These are phyloP conservation scores for Rhea americana DNA, from an alignment of 2,113 vertebrate genomes.

Conservation along the genomic window DNA sequence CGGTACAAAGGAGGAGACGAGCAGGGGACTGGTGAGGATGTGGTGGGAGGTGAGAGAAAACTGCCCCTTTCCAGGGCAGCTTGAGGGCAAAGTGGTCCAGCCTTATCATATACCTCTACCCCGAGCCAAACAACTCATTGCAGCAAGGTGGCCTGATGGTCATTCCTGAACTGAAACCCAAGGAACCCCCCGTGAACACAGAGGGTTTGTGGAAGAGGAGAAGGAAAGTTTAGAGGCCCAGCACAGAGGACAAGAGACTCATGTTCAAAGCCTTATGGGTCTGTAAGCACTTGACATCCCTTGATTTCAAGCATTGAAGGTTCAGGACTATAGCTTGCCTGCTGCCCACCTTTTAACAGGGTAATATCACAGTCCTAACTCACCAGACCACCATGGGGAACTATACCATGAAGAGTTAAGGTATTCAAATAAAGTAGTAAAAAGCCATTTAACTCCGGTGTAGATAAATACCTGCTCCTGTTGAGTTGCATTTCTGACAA, in stretches of 20 bases:
- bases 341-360: not conserved
- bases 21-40: not conserved
- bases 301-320: not conserved
- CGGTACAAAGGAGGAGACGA: not conserved
- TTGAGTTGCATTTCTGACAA: not conserved
- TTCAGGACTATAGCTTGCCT: not conserved
- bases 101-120: not conserved
- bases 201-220: not conserved
- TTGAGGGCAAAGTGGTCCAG: not conserved
- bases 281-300: not conserved
- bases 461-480: not conserved
- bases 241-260: not conserved
- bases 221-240: not conserved
- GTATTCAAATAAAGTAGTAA: not conserved
- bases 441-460: not conserved
- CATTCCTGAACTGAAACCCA: not conserved
- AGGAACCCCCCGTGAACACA: rapidly evolving
- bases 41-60: not conserved
- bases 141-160: not conserved
- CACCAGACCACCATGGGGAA: not conserved
- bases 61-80: not conserved
- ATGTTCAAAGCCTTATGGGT: not conserved
- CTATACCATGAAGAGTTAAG: not conserved
- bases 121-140: not conserved
- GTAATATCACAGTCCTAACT: not conserved